Evolutionary conservation across 2,888 invertebrate species (phyloP), one percentile per base, ranked within the genome.

Genomic region (Dexiosoma caninum): DNA sequence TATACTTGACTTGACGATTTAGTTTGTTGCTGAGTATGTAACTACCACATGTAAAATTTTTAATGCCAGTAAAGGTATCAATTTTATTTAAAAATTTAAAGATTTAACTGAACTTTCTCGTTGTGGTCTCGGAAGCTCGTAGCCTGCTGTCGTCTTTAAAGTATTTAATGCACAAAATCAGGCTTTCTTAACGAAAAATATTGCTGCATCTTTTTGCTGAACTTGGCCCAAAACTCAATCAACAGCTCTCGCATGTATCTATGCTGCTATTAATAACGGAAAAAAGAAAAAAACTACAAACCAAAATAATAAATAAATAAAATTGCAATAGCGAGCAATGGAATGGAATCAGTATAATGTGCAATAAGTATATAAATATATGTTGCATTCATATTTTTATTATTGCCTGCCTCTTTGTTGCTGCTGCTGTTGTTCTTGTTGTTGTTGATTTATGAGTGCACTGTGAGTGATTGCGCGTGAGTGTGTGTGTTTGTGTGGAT

Each of bases 321-420:
- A 70, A 46, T 77, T 77, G 60, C 69, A 70, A 70, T 44, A 69
- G 69, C 69, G 69, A 69, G 59, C 55, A 62, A 70, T 67, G 76
- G 69, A 69, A 76, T 70, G 77, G 77, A 62, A 67, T 75, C 49
- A 75, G 57, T 49, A 55, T 70, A 30, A 77, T 70, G 40, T 64
- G 42, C 32, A 77, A 70, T 55, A 70, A 57, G 55, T 70, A 57
- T 37, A 69, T 70, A 62, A 55, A 75, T 59, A 67, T 75, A 75
- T 67, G 67, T 67, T 75, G 75, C 75, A 75, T 75, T 75, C 59
- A 67, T 75, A 67, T 67, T 57, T 64, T 35, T 35, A 37, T 70
- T 49, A 19, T 49, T 72, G 53, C 55, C 46, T 55, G 12, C 40
- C 6, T 14, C n/a, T 7, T 19, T 30, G 16, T 42, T 40, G 10